Conservation (phyloP, 2,113 vertebrate genomes). For the Blennius ocellaris region DNA sequence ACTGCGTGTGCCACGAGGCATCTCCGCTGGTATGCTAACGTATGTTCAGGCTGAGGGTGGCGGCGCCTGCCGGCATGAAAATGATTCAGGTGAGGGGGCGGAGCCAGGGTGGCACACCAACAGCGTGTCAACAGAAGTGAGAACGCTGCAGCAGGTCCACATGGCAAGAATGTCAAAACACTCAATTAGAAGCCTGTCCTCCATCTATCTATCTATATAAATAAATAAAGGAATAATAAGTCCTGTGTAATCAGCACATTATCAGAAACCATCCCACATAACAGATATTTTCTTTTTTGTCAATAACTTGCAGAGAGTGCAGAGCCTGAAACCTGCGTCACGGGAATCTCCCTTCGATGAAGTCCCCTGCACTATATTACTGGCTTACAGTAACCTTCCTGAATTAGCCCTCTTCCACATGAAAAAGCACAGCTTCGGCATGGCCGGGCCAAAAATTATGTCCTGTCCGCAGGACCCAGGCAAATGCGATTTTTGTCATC, state of each 20-base stretch:
- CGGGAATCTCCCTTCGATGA: background rate
- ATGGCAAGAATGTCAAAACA: slow-evolving; percentile 21
- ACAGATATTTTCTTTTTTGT: background rate
- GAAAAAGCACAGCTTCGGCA: slow-evolving; percentile 48
- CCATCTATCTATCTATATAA: too few species aligned
- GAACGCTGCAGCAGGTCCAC: slow-evolving; percentile 53
- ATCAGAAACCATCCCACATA: background rate
- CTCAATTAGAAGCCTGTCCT: background rate
- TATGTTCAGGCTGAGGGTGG: slow-evolving; percentile 30
- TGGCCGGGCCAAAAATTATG: slow-evolving; percentile 28
- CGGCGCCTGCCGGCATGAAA: slow-evolving; percentile 67
- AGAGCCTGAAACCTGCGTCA: slow-evolving; percentile 1
- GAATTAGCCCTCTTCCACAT: slow-evolving; percentile 41
- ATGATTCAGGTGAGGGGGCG: slow-evolving; percentile 68
- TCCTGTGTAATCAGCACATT: too few species aligned
- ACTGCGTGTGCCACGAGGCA: slow-evolving; percentile 74
- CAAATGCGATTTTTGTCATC: slow-evolving; percentile 42
- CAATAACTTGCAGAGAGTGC: slow-evolving; percentile 3
- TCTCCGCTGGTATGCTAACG: slow-evolving; percentile 71
- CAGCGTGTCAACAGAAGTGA: slow-evolving; percentile 51
- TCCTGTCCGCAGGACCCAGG: slow-evolving; percentile 44
- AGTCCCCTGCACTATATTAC: slow-evolving; percentile 16
- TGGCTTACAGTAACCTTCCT: slow-evolving; percentile 27
- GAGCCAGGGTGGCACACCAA: slow-evolving; percentile 32
- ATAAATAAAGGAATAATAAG: background rate